Percentiles rank a stretch among this genome's conserved stretches.
These are phyloP conservation scores for Pterostichus niger DNA, from an alignment of 2,888 invertebrate species.

Conservation along the genomic window DNA sequence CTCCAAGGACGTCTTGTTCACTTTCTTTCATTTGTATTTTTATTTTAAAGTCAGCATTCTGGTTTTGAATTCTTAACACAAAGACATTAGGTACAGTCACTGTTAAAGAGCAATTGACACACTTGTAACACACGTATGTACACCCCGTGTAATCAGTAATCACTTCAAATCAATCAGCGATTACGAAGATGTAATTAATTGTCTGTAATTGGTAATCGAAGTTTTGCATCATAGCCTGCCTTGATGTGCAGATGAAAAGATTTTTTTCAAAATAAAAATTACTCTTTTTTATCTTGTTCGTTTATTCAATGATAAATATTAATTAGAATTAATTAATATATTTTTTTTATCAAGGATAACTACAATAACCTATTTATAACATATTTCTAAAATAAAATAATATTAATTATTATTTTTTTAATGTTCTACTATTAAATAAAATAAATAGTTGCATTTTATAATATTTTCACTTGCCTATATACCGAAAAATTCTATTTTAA, in stretches of 20 bases:
- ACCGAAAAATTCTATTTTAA: no score
- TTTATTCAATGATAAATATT: no score
- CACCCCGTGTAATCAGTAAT: background rate
- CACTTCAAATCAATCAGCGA: background rate
- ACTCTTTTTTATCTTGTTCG: background rate
- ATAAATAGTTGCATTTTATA: no score
- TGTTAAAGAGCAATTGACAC: slow-evolving; percentile 19
- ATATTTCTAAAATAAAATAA: no score
- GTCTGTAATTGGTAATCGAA: background rate
- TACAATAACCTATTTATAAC: no score
- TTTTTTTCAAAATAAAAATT: no score
- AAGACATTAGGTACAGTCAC: slow-evolving; percentile 64
- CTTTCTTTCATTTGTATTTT: slow-evolving; percentile 72
- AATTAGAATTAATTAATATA: no score
- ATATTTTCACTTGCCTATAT: no score
- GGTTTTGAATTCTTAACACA: slow-evolving; percentile 65
- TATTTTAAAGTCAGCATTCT: slow-evolving; percentile 69
- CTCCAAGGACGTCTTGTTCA: slow-evolving; percentile 72
- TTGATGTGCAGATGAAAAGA: background rate
- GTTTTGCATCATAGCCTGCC: slow-evolving; percentile 5
- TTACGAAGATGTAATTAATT: background rate
- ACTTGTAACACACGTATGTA: slow-evolving; percentile 36
- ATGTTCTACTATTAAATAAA: no score
- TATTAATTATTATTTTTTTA: no score
- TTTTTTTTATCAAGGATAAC: no score